Evolutionary conservation across 2,113 vertebrate species (phyloP).

Genomic region (Rhinoderma darwinii): DNA sequence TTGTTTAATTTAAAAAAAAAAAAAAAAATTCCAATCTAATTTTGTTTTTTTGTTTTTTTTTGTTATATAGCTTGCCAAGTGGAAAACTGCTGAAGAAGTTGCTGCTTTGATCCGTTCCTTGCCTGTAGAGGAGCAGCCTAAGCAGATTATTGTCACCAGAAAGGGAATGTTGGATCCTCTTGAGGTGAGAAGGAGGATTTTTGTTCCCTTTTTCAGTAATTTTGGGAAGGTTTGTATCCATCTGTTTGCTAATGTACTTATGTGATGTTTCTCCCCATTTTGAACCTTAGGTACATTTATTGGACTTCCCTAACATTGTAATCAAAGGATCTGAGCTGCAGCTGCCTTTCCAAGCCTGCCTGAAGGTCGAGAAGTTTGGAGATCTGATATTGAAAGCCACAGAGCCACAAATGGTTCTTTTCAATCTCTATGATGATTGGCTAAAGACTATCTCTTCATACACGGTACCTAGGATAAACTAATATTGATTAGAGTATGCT

Average conservation of each 20-base stretch:
- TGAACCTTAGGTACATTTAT: constrained; percentile 88
- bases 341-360: constrained; percentile 97
- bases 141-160: constrained; percentile 98
- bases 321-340: constrained; percentile 98
- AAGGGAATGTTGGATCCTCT: constrained; percentile 98
- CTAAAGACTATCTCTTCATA: constrained; percentile 99
- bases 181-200: constrained; percentile 86
- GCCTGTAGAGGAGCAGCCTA: constrained; percentile 97
- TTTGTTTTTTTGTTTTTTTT: no score
- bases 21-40: no score
- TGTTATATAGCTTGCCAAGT: constrained; percentile 88
- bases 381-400: constrained; percentile 98
- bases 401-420: constrained; percentile 98
- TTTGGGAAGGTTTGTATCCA: not conserved
- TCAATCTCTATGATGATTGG: constrained; percentile 99
- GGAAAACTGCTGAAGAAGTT: constrained; percentile 99
- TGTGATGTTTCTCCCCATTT: not conserved
- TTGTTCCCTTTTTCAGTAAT: not conserved
- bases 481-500: no score
- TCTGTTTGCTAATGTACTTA: not conserved
- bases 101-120: constrained; percentile 96
- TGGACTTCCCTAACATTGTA: constrained; percentile 99
- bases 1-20: no score
- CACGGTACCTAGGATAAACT: constrained; percentile 82
- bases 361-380: constrained; percentile 99